Evolutionary conservation across 1,140 invertebrate species (phyloP).

Genomic region (Protaetia brevitarsis): DNA sequence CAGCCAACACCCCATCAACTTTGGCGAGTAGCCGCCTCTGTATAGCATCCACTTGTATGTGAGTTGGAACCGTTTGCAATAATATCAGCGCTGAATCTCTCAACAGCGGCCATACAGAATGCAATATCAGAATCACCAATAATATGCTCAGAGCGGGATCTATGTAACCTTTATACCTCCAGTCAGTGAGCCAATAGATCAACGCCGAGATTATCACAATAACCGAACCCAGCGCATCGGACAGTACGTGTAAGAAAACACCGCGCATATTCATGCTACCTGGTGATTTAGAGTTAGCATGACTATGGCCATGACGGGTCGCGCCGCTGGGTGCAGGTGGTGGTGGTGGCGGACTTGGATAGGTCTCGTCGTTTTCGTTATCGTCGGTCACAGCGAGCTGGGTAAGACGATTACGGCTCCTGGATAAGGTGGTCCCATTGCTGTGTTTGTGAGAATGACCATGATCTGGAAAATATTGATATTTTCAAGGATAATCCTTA

Average conservation of each 20-base stretch:
- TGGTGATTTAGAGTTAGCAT: constrained; percentile 56
- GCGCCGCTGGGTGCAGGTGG: constrained; percentile 40
- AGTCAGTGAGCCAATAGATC: constrained; percentile 83
- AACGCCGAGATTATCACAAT: constrained; percentile 94
- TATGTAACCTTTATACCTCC: constrained; percentile 80
- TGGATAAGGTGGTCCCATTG: constrained; percentile 65
- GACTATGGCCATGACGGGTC: constrained; percentile 38
- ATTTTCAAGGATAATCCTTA: too few relatives aligned
- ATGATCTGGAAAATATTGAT: constrained; percentile 61
- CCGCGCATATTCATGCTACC: constrained; percentile 96
- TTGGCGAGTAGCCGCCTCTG: constrained; percentile 79
- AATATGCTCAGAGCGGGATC: constrained; percentile 90
- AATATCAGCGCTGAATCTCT: constrained; percentile 86
- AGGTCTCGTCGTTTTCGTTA: constrained; percentile 77
- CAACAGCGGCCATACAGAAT: constrained; percentile 82
- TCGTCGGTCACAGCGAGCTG: constrained; percentile 69
- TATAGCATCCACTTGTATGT: constrained; percentile 88
- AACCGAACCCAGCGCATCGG: constrained; percentile 93
- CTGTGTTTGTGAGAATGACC: constrained; percentile 62
- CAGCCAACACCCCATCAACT: constrained; percentile 85
- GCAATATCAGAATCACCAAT: constrained; percentile 75
- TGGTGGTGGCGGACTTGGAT: constrained; percentile 51
- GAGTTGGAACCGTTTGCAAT: constrained; percentile 87
- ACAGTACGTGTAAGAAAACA: constrained; percentile 95
- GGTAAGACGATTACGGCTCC: constrained; percentile 59